Conservation (phyloP, 2,113 vertebrate species). For the Chamaea fasciata region DNA sequence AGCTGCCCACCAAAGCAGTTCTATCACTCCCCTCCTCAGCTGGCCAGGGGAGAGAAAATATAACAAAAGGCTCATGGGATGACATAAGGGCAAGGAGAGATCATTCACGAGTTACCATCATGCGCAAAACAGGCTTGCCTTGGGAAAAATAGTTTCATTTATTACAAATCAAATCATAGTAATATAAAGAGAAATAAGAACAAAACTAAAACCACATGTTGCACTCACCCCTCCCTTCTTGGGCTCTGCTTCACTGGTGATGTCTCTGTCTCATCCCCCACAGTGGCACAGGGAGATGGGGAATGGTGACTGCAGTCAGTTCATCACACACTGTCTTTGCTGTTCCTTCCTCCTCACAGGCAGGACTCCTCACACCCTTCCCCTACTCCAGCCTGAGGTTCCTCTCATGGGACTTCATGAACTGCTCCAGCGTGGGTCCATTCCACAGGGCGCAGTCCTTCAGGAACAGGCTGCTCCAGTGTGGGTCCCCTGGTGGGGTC, state of each 20-base stretch:
- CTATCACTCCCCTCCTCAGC: neutral
- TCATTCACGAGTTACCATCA: neutral
- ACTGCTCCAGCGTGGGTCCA: rapidly evolving
- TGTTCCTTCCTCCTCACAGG: neutral
- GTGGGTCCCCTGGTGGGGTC: rapidly evolving
- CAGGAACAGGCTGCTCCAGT: neutral
- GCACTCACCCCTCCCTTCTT: neutral
- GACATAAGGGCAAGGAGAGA: neutral
- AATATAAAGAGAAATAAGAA: neutral
- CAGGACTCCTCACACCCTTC: neutral
- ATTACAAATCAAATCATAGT: neutral
- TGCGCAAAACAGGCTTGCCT: neutral
- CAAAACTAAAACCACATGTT: neutral
- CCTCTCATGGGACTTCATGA: neutral
- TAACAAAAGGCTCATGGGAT: neutral
- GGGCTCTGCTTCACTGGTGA: neutral
- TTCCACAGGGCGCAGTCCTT: neutral
- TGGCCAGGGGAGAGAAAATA: neutral
- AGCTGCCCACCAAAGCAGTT: neutral
- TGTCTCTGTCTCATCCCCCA: neutral
- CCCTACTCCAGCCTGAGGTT: neutral
- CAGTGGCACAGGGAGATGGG: neutral
- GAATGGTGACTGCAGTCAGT: neutral
- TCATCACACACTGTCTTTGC: neutral
- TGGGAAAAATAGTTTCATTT: neutral